A percentile compares a stretch with the other conserved stretches of the same genome.
Conservation (phyloP, 2,113 vertebrate species). For the Bos indicus region DNA sequence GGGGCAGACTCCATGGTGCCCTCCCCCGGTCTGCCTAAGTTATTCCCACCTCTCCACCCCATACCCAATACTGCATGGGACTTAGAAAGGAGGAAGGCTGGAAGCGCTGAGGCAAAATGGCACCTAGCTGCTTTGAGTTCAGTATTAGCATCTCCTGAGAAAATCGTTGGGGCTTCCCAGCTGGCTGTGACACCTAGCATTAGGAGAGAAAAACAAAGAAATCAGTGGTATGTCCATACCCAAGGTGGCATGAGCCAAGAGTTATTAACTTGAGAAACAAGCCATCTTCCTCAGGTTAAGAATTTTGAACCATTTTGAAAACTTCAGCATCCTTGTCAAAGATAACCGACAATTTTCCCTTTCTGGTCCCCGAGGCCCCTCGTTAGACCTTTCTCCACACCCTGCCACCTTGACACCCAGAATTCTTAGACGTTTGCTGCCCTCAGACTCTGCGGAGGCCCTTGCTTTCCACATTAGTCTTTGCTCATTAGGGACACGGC, state of each 20-base stretch:
- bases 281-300: not conserved
- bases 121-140: not conserved
- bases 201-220: not conserved
- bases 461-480: not conserved
- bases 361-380: not conserved
- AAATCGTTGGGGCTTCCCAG: not conserved
- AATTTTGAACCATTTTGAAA: not conserved
- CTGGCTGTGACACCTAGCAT: not conserved
- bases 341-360: not conserved
- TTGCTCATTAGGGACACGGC: not conserved
- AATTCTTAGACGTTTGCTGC: not conserved
- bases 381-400: not conserved
- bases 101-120: accelerated
- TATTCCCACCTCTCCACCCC: accelerated
- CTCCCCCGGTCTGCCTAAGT: too few species aligned
- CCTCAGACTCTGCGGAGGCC: too few species aligned
- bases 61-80: accelerated
- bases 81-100: not conserved
- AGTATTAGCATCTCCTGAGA: not conserved
- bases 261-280: not conserved
- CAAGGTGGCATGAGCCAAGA: too few species aligned
- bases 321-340: not conserved
- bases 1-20: not conserved
- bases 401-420: not conserved
- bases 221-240: not conserved